Percentiles rank a stretch among this genome's conserved stretches.
Conservation (phyloP, 2,797 vertebrate species). For the Silurus aristotelis region DNA sequence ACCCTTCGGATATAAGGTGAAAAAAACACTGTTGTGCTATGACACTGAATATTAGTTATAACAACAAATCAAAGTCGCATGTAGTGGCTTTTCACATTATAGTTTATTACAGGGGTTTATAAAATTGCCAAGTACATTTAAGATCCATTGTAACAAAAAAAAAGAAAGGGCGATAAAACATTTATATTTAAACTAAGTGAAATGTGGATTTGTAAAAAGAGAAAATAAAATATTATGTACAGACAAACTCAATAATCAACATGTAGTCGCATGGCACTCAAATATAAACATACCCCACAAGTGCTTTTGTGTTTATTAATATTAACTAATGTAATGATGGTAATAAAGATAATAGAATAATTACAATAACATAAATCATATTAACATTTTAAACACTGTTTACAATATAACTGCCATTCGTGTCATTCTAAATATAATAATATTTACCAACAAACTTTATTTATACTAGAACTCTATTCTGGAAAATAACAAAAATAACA, state of each 20-base stretch:
- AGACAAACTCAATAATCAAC: conserved; percentile 78
- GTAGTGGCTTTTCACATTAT: conserved; percentile 68
- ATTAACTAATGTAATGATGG: conserved; percentile 91
- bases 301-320: conserved; percentile 87
- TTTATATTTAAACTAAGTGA: conserved; percentile 81
- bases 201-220: conserved; percentile 71
- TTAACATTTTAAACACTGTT: conserved; percentile 93
- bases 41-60: not conserved
- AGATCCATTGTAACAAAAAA: conserved; percentile 83
- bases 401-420: conserved; percentile 91
- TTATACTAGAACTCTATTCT: conserved; percentile 98
- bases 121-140: conserved; percentile 84
- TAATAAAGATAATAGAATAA: conserved; percentile 87
- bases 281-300: conserved; percentile 84
- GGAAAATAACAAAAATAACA: conserved; percentile 99
- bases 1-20: not conserved
- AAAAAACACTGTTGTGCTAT: not conserved
- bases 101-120: conserved; percentile 87
- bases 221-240: conserved; percentile 86
- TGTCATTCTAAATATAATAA: conserved; percentile 98
- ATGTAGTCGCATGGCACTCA: conserved; percentile 84
- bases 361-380: conserved; percentile 91
- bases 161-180: conserved; percentile 68
- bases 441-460: conserved; percentile 94
- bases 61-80: conserved; percentile 38